These are phyloP conservation scores for Stratiomys singularior DNA, from an alignment of 2,888 invertebrate species.

Conservation along the genomic window DNA sequence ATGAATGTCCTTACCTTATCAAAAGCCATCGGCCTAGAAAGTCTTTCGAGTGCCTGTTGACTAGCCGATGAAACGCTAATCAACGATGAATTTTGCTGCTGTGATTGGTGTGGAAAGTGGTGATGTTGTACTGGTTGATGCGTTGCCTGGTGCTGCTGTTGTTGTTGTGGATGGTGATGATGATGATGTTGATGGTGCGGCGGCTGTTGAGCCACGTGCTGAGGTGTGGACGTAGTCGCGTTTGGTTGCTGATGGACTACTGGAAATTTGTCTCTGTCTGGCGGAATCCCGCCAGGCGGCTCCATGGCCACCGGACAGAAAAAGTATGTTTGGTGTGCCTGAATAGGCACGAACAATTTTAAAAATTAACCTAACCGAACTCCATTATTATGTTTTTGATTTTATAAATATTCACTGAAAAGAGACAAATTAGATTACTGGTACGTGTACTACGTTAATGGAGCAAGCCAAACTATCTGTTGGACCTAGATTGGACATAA, in stretches of 20 bases:
- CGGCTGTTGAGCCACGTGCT: constrained; percentile 38
- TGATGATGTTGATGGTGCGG: constrained; percentile 17
- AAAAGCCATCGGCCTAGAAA: constrained; percentile 76
- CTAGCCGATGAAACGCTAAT: constrained; percentile 55
- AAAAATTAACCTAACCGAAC: constrained; percentile 60
- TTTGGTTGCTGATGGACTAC: constrained; percentile 57
- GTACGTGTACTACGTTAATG: background rate
- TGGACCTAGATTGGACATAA: background rate
- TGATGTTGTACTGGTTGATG: constrained; percentile 42
- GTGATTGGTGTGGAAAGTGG: constrained; percentile 45
- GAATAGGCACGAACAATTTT: constrained; percentile 56
- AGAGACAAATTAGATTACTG: background rate
- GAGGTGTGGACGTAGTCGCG: constrained; percentile 52
- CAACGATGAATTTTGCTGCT: constrained; percentile 55
- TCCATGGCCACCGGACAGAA: constrained; percentile 61
- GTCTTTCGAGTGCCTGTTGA: constrained; percentile 62
- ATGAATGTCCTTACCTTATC: constrained; percentile 71
- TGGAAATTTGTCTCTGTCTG: constrained; percentile 62
- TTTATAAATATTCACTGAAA: constrained; percentile 61
- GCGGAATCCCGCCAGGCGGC: constrained; percentile 62
- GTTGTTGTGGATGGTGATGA: constrained; percentile 53
- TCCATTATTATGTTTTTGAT: constrained; percentile 64
- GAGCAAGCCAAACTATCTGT: background rate
- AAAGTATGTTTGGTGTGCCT: constrained; percentile 53
- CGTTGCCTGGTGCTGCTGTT: constrained; percentile 45